Evolutionary conservation across 1,140 invertebrate genomes (phyloP).

Genomic region (Spodoptera litura): DNA sequence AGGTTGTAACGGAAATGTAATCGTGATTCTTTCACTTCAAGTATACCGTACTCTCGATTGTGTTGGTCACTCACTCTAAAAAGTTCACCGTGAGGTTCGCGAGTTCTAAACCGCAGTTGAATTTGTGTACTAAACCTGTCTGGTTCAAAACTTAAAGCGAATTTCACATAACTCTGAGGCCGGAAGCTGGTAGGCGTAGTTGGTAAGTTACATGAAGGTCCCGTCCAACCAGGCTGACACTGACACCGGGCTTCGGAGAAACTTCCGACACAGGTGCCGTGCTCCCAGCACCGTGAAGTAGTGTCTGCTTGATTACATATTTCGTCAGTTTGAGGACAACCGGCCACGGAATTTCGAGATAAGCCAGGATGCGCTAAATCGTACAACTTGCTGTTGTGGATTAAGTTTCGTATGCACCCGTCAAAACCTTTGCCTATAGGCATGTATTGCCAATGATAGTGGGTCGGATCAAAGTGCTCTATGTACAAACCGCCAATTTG

Average conservation of each 20-base stretch:
- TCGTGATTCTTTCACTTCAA: conserved; percentile 97
- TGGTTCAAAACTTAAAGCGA: conserved; percentile 97
- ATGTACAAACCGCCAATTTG: conserved; percentile 97
- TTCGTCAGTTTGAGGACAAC: conserved; percentile 96
- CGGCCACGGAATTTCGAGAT: conserved; percentile 93
- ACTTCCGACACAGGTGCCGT: conserved; percentile 97
- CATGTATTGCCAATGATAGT: conserved; percentile 95
- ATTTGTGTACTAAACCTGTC: conserved; percentile 96
- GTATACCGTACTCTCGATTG: conserved; percentile 96
- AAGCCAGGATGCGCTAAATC: conserved; percentile 96
- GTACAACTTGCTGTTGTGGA: conserved; percentile 98
- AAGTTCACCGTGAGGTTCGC: conserved; percentile 96
- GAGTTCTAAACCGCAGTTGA: conserved; percentile 96
- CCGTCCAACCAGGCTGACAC: conserved; percentile 96
- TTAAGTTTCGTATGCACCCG: conserved; percentile 97
- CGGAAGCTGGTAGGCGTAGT: conserved; percentile 96
- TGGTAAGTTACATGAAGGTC: conserved; percentile 93
- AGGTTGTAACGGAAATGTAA: conserved; percentile 97
- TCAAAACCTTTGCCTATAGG: conserved; percentile 95
- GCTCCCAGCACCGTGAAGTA: conserved; percentile 94
- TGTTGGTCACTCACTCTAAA: conserved; percentile 97
- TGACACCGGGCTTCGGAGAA: conserved; percentile 95
- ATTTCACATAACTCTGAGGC: conserved; percentile 97
- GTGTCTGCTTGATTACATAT: conserved; percentile 93
- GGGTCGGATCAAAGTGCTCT: conserved; percentile 93